phyloP scores from a whole-genome alignment of 35 echinoderm and acorn worm genomes.

The Apostichopus californicus region DNA sequence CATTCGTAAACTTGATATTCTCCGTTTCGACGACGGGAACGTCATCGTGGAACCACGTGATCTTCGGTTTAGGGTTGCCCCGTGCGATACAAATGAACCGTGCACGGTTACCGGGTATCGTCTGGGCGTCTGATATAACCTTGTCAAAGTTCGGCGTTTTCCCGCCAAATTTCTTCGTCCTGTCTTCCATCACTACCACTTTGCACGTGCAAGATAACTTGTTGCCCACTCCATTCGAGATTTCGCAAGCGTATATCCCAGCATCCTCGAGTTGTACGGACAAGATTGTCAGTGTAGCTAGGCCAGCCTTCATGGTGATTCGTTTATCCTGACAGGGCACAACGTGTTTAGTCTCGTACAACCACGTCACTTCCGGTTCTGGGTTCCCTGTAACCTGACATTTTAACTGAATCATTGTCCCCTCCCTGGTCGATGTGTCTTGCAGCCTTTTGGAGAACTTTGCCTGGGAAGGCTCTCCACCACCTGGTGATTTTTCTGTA shows the following conservation, averaged over 20 bases:
- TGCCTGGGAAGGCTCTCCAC: not conserved
- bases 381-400: constrained; percentile 52
- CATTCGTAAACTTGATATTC: constrained; percentile 39
- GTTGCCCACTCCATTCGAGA: constrained; percentile 46
- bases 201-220: constrained; percentile 44
- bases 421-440: constrained; percentile 34
- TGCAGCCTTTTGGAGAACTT: constrained; percentile 52
- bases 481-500: not conserved
- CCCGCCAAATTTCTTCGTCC: constrained; percentile 60
- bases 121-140: constrained; percentile 25
- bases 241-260: constrained; percentile 50
- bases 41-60: constrained; percentile 37
- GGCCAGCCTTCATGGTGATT: constrained; percentile 1
- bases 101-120: constrained; percentile 30
- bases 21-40: constrained; percentile 31
- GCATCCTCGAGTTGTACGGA: constrained; percentile 42
- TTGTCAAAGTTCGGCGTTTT: constrained; percentile 46
- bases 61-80: constrained; percentile 48
- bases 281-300: constrained; percentile 28
- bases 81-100: constrained; percentile 25
- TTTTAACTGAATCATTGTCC: constrained; percentile 37
- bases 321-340: constrained; percentile 31
- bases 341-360: constrained; percentile 48
- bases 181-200: constrained; percentile 35
- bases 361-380: constrained; percentile 45